These are phyloP conservation scores for Diadumene lineata DNA, from an alignment of 92 coral and sea anemone genomes.

Conservation along the genomic window DNA sequence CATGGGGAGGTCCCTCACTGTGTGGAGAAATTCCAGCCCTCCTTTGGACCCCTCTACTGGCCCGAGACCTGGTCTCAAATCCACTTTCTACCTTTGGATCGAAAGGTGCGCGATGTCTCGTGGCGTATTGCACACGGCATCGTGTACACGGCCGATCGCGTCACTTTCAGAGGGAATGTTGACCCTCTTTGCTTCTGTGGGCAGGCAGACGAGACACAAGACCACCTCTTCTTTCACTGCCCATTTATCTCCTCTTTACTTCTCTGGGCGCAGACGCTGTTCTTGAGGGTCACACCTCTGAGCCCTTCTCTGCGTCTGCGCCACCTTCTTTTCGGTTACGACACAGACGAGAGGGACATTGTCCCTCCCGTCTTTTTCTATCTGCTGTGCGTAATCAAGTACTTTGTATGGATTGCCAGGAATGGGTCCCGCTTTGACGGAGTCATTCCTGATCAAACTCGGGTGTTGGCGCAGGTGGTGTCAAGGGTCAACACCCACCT, in stretches of 20 bases:
- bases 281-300: not conserved
- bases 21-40: slow-evolving; percentile 2
- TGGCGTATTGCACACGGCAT: slow-evolving; percentile 53
- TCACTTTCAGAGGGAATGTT: slow-evolving; percentile 4
- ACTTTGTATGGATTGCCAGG: slow-evolving; percentile 10
- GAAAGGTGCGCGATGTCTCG: not conserved
- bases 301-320: not conserved
- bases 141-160: slow-evolving; percentile 23
- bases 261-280: not conserved
- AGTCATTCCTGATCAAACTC: too few species aligned
- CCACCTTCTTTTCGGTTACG: slow-evolving; percentile 40
- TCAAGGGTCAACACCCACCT: too few species aligned
- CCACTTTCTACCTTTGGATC: not conserved
- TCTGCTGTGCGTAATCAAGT: not conserved
- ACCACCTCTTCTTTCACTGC: slow-evolving; percentile 18
- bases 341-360: not conserved
- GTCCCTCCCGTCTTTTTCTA: slow-evolving; percentile 10
- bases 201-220: slow-evolving; percentile 4
- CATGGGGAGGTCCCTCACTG: not conserved
- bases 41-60: slow-evolving; percentile 18
- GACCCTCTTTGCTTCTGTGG: slow-evolving; percentile 18
- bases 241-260: not conserved
- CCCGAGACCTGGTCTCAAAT: slow-evolving; percentile 1
- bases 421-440: slow-evolving; percentile 20
- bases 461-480: too few species aligned